These are phyloP conservation scores for Simalia tracyae DNA, from an alignment of 2,797 vertebrate genomes.

Conservation along the genomic window DNA sequence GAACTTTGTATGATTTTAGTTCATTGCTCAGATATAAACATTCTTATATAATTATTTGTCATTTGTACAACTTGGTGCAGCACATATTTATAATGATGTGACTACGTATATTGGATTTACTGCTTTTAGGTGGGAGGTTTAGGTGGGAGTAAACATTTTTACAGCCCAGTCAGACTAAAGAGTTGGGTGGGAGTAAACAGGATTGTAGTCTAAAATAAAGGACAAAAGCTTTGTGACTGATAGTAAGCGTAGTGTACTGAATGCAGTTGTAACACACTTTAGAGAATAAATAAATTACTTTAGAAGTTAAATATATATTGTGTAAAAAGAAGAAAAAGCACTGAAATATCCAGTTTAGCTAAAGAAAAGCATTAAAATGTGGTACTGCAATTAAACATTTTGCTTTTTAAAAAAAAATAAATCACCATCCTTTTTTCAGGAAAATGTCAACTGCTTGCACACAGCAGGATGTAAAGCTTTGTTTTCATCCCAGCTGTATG, in stretches of 20 bases:
- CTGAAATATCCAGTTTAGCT: background rate
- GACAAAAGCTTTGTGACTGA: background rate
- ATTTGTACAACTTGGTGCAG: background rate
- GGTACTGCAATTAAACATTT: background rate
- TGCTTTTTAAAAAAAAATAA: background rate
- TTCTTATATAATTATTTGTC: background rate
- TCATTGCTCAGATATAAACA: background rate
- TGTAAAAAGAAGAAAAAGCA: background rate
- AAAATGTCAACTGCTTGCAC: background rate
- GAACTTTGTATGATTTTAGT: background rate
- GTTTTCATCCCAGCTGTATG: conserved; percentile 16
- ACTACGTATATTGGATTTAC: background rate
- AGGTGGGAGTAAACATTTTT: background rate
- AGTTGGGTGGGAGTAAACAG: background rate
- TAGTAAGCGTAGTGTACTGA: background rate
- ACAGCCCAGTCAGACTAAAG: background rate
- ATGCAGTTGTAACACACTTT: background rate
- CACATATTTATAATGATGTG: background rate
- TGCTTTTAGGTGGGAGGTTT: background rate
- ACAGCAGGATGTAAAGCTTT: conserved; percentile 54
- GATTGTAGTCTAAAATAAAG: background rate
- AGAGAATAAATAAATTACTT: background rate
- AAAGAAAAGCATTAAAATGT: background rate
- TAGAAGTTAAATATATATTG: background rate
- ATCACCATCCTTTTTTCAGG: conserved; percentile 2